Conservation (phyloP, 92 coral and sea anemone genomes). For the Plumapathes pennacea region DNA sequence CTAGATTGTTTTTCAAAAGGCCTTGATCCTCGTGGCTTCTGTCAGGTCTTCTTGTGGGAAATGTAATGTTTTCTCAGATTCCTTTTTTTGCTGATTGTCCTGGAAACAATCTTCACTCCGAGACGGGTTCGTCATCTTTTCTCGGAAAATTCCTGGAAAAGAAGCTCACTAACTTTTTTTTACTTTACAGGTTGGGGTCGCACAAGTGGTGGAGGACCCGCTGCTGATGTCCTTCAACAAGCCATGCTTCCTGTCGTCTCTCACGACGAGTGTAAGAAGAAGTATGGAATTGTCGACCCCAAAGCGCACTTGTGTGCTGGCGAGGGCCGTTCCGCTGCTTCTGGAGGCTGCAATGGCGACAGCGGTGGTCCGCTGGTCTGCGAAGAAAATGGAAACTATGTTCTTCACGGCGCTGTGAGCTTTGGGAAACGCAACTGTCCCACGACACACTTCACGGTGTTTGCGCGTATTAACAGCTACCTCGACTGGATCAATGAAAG, state of each 20-base stretch:
- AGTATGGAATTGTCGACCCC: conserved; percentile 36
- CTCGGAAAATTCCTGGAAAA: neutral
- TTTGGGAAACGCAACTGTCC: conserved; percentile 58
- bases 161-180: neutral
- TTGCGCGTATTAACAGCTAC: conserved; percentile 51
- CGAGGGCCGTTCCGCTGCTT: conserved; percentile 38
- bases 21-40: too few species aligned
- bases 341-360: conserved; percentile 75
- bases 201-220: conserved; percentile 34
- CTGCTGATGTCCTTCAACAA: conserved; percentile 61
- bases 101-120: too few species aligned
- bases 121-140: too few species aligned
- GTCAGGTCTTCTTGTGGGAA: too few species aligned
- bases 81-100: too few species aligned
- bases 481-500: conserved; percentile 46
- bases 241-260: conserved; percentile 61
- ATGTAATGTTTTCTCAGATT: too few species aligned
- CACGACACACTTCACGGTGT: conserved; percentile 65
- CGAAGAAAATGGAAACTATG: conserved; percentile 62
- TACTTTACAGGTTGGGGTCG: conserved; percentile 68
- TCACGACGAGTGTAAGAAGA: conserved; percentile 45
- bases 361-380: conserved; percentile 77
- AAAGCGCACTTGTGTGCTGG: conserved; percentile 70
- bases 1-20: too few species aligned
- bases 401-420: conserved; percentile 77